Evolutionary conservation across 2,797 vertebrate genomes (phyloP), one percentile per base, ranked within the genome.

Genomic region (Phrynocephalus forsythii): DNA sequence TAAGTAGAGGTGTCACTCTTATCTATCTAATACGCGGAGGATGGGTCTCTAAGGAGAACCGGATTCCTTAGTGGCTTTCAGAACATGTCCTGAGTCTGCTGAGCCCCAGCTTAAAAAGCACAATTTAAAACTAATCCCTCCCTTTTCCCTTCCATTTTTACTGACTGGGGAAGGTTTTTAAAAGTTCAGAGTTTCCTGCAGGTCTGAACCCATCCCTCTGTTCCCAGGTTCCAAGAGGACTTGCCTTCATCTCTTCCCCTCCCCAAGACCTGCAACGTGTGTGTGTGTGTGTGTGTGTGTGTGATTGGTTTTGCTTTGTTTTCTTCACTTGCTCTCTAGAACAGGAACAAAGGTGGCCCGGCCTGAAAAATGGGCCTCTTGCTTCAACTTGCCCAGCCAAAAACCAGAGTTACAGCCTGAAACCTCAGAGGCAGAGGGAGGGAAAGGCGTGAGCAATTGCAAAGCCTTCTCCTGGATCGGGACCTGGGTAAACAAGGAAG

Each of bases 321-420:
- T 26, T 81, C 48, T 75, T 0, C 0, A 72, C 83, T 84, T 6
- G 33, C 91, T 92, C 87, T 38, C 82, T 66, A 0, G 89, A 94
- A 94, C 95, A 88, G 91, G 93, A 90, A 94, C 87, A 88, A 56
- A 94, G 93, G 91, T 94, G 90, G 96, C 83, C 95, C 91, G 87
- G 97, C 96, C 94, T 95, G 96, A 95, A 85, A 93, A 84, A 13
- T 13, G 76, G 90, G 86, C 3, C 69, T 88, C 93, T 91, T 96
- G 97, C 95, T 94, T 89, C 0, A 1, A 87, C 97, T 88, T 52
- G 96, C 94, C 95, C 89, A 22, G 77, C 91, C 83, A 84, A 92
- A 91, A 94, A 30, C 2, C 78, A 86, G 75, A 92, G 89, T 92
- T 90, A 81, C 24, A 79, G 86, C 73, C 77, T 77, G 89, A 79